phyloP scores from a whole-genome alignment of 1,140 invertebrate species.

The Nymphalis io region DNA sequence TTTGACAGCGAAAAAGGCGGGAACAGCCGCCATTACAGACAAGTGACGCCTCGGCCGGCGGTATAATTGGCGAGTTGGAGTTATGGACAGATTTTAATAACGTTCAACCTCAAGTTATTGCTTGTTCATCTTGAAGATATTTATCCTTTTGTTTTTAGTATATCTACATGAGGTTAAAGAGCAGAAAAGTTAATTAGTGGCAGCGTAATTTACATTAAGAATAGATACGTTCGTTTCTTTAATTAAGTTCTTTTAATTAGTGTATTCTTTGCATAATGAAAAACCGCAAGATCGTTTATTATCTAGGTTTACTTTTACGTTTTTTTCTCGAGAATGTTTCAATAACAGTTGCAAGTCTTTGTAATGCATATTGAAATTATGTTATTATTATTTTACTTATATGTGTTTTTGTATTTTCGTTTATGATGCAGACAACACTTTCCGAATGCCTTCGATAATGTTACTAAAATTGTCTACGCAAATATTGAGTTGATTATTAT shows the following conservation, averaged over 20 bases:
- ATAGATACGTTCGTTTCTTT: not conserved
- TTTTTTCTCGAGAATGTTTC: too few relatives aligned
- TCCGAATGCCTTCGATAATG: not conserved
- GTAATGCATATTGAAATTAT: too few relatives aligned
- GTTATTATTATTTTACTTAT: too few relatives aligned
- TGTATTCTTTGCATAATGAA: slow-evolving; percentile 5
- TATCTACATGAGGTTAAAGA: slow-evolving; percentile 5
- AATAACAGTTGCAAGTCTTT: too few relatives aligned
- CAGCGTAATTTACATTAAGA: not conserved
- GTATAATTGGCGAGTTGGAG: slow-evolving; percentile 67
- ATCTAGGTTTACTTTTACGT: not conserved
- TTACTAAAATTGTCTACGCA: not conserved
- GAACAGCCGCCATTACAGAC: slow-evolving; percentile 69
- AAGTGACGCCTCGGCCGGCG: slow-evolving; percentile 70
- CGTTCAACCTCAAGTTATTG: slow-evolving; percentile 50
- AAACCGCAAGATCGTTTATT: not conserved
- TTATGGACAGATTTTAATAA: slow-evolving; percentile 73
- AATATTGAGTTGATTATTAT: not conserved
- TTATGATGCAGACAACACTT: not conserved
- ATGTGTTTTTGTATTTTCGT: not conserved
- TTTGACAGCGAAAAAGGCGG: slow-evolving; percentile 78
- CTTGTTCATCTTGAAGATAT: slow-evolving; percentile 41
- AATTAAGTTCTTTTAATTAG: slow-evolving; percentile 7
- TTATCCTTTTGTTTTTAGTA: slow-evolving; percentile 17
- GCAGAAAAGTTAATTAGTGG: slow-evolving; percentile 8